phyloP scores from a whole-genome alignment of 2,888 invertebrate species.

The Neria commutata region DNA sequence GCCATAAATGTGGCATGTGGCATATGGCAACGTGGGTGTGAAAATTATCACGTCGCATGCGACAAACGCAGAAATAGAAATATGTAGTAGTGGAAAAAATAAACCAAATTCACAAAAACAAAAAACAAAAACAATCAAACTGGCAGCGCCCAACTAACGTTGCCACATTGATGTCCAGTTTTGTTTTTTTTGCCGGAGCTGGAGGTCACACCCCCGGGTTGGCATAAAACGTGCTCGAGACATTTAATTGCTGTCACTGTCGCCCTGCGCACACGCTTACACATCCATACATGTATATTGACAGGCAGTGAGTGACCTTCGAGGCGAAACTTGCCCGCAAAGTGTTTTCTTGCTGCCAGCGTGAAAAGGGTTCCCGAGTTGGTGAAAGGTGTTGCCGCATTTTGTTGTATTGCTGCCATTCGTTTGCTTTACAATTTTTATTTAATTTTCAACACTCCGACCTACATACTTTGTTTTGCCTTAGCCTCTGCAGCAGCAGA shows the following conservation, averaged over 20 bases:
- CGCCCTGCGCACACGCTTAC: no score
- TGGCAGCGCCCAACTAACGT: no score
- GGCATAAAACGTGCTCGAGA: slow-evolving; percentile 1
- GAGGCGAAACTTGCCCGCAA: background rate
- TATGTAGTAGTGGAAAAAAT: background rate
- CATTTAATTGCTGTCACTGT: slow-evolving; percentile 2
- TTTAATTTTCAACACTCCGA: background rate
- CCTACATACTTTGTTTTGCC: background rate
- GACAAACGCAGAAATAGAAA: background rate
- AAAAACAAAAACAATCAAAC: no score
- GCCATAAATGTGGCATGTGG: background rate
- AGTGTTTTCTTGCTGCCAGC: background rate
- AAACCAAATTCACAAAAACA: no score
- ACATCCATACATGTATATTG: no score
- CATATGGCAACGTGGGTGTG: background rate
- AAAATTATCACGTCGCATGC: background rate
- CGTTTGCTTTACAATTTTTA: background rate
- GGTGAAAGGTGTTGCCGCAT: background rate
- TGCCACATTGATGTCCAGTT: no score
- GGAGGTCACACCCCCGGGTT: no score
- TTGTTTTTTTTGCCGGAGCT: no score
- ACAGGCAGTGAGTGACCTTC: no score
- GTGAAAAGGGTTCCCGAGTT: background rate
- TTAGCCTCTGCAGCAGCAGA: background rate
- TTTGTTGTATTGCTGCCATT: background rate